Evolutionary conservation across 2,113 vertebrate genomes (phyloP), one percentile per base, ranked within the genome.

Genomic region (Peromyscus californicus): DNA sequence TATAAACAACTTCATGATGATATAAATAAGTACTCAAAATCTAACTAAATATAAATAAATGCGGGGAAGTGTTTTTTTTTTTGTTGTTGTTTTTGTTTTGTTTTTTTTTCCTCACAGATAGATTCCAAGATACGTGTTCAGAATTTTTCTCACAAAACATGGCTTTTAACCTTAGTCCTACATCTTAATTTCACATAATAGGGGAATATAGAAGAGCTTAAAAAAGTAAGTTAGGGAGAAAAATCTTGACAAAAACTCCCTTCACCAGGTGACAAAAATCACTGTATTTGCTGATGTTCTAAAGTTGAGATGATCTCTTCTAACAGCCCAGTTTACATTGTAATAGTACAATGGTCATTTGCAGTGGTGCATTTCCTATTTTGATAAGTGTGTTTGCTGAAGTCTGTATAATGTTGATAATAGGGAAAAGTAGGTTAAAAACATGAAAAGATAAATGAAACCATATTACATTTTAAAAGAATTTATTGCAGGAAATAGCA

Each of bases 41-140:
- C n/a, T 57, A 83, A 84, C 89, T 69, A 85, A 78, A 86, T 31
- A 36, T 48, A 78, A 88, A 90, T 57, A 83, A 89, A 69, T 70
- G 13, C 21, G 19, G 33, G 70, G n/a, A 91, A 76, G n/a, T 93
- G 48, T 5, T 70, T 31, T 4, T 33, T 54, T 54, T 48, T 48
- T 48, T 48, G n/a, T n/a, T n/a, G n/a, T n/a, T n/a, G n/a, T n/a
- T n/a, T n/a, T 48, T 48, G 7, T 48, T 48, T 48, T 48, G n/a
- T 76, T 69, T 61, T 63, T 33, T 67, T 70, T 82, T 17, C 7
- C 31, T 72, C 51, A 65, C 3, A 70, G 63, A 89, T 85, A 4
- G 82, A 63, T 75, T 80, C 31, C 33, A 80, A 92, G 36, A 54
- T 69, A 92, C 45, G 39, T 7, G 31, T 24, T 6, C 51, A 91